Base-by-base conservation (phyloP, 2,113 vertebrate species). In the Sterna hirundo region DNA sequence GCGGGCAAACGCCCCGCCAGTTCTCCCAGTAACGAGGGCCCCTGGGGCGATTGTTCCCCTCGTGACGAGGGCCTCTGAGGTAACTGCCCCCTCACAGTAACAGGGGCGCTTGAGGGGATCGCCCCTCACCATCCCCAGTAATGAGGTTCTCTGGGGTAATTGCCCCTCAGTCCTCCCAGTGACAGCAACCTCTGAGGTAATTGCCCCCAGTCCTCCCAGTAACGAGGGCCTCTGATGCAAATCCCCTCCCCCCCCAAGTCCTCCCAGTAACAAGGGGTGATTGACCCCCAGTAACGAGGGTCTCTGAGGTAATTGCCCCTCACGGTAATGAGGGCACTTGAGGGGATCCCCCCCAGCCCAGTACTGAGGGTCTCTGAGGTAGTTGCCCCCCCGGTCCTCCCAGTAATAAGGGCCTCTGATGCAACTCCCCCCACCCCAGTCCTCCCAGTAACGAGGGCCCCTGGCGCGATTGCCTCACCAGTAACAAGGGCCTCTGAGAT, bases 91-190 rank as follows among this genome's bases (percentile, higher is more conserved):
- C 42, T 34, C 40, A 14, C 52, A 22, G 47, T 12, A 20, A 32
- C 2, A 2, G 6, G 49, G 32, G 30, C 1, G 0, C 32, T 15
- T 19, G 20, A 19, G 32, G 42, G 22, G 13, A 11, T 34, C 9
- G 23, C 7, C 10, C 8, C 12, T 19, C 9, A 14, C 13, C 27
- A 18, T n/a, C 20, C 12, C 13, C 69, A 36, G 38, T 11, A 21
- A 42, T 0, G 3, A 47, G 36, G 26, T 5, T 40, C 36, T 46
- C 36, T 13, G 66, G 20, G 49, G n/a, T 18, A 26, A 51, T n/a
- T 26, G 30, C 5, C 14, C 34, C 51, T 16, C 61, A 38, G 44
- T 30, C 17, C n/a, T 8, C 13, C 54, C 29, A 42, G n/a, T 23
- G 30, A 27, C 5, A 26, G 16, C 32, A 34, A 22, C 5, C 23